phyloP scores from a whole-genome alignment of 2,113 vertebrate species.

The Nannospalax galili region DNA sequence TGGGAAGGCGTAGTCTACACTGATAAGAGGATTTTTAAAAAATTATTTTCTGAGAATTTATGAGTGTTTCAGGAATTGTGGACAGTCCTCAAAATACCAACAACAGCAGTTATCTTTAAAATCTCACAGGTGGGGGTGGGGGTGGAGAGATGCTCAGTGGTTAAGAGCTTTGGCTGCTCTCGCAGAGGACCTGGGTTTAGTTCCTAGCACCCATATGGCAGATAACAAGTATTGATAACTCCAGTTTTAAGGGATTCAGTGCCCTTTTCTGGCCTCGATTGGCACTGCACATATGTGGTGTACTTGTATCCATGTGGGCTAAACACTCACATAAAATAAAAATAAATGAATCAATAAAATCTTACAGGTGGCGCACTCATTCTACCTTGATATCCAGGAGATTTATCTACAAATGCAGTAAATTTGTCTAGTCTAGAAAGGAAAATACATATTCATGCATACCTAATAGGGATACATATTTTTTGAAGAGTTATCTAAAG shows the following conservation, averaged over 20 bases:
- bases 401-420: not conserved
- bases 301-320: no score
- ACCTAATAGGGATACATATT: not conserved
- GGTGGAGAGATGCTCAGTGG: no score
- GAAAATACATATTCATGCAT: not conserved
- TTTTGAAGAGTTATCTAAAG: not conserved
- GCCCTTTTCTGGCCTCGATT: no score
- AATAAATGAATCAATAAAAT: not conserved
- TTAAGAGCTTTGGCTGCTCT: no score
- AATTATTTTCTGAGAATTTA: conserved; percentile 7
- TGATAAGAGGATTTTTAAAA: not conserved
- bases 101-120: not conserved
- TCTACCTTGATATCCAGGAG: not conserved
- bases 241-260: no score
- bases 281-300: no score
- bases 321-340: no score
- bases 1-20: not conserved
- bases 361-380: not conserved
- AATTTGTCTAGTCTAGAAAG: not conserved
- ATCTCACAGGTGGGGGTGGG: no score
- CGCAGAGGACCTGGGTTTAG: no score
- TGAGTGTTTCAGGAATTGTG: not conserved
- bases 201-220: no score
- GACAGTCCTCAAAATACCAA: not conserved
- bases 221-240: no score